Evolutionary conservation across 2,797 vertebrate species (phyloP), one percentile per base, ranked within the genome.

Genomic region (Pampus argenteus): DNA sequence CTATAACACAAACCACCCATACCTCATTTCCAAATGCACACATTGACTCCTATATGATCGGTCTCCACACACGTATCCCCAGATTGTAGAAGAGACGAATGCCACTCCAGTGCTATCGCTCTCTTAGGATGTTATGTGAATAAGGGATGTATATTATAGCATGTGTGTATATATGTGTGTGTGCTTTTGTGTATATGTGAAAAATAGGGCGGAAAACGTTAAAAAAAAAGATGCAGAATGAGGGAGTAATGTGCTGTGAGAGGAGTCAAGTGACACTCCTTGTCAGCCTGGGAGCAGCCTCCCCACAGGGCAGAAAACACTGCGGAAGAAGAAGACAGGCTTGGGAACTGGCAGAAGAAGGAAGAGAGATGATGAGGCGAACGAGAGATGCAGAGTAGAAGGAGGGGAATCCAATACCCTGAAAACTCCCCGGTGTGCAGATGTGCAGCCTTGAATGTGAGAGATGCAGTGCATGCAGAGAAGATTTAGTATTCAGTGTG

Each of bases 281-380:
- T 75, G 80, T 79, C 71, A 82, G 78, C 48, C 63, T 31, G 50
- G 66, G 57, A 71, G 64, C 78, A 54, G 66, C 71, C 51, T 77
- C 54, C 85, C 79, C 71, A 76, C 72, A 60, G 79, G 83, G 77
- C 52, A 70, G 63, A 55, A 74, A 74, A 75, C 42, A 31, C 69
- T 52, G 78, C 66, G 67, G 73, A 60, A 66, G 76, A 76, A 66
- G 76, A 76, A 75, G 71, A 79, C 75, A 36, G 60, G 67, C 74
- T 64, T 15, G 58, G 63, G 45, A 76, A 69, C 40, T 49, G 69
- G 78, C 48, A 69, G 64, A 38, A 58, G 51, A 80, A 58, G 11
- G 20, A 74, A 36, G 31, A 38, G 69, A 62, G 72, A 84, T 80
- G 75, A 84, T 76, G 72, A 85, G 75, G 74, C 2, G 42, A 13